Evolutionary conservation across 1,140 invertebrate genomes (phyloP).

Genomic region (Brachionus angularis): DNA sequence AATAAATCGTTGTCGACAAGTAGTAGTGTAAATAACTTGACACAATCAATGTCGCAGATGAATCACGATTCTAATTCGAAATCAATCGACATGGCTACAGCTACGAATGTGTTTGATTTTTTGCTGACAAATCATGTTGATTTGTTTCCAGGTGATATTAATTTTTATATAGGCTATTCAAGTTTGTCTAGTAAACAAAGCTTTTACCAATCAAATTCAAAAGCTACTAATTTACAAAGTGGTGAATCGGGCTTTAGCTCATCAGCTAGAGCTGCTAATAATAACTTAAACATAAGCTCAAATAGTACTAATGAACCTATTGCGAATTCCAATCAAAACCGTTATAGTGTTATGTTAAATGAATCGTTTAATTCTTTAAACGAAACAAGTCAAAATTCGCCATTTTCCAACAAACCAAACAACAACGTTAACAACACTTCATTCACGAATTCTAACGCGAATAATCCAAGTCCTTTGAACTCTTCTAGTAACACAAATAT

Average conservation of each 20-base stretch:
- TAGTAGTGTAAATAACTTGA: conserved; percentile 12
- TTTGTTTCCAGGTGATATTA: conserved; percentile 28
- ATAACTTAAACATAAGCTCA: background rate
- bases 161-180: background rate
- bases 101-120: conserved; percentile 44
- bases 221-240: background rate
- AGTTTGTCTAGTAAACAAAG: background rate
- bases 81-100: conserved; percentile 33
- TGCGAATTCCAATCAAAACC: background rate
- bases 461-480: too few relatives aligned
- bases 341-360: conserved; percentile 24
- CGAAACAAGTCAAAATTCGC: background rate
- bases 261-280: background rate
- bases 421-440: background rate
- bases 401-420: background rate
- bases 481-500: conserved; percentile 10
- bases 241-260: too few relatives aligned
- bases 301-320: background rate
- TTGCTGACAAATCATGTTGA: conserved; percentile 18
- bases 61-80: background rate
- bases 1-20: background rate
- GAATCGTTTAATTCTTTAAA: background rate
- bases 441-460: background rate
- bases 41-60: background rate
- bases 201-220: background rate